A percentile compares a stretch with the other conserved stretches of the same genome.
Conservation (phyloP, 2,888 invertebrate species). For the Cantharis rustica region DNA sequence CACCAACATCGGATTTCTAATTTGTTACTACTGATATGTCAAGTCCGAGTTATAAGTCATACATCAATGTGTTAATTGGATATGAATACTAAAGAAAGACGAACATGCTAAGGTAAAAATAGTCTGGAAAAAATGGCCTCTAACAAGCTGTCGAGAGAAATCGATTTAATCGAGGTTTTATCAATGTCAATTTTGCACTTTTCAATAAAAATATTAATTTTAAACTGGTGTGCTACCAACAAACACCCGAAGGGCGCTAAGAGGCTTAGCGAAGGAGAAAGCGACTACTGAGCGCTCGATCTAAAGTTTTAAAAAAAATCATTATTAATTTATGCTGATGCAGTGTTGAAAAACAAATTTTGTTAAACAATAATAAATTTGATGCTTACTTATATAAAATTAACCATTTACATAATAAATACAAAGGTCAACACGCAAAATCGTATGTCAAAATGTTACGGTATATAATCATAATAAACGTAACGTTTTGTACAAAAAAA, state of each 20-base stretch:
- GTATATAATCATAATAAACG: background rate
- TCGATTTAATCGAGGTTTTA: background rate
- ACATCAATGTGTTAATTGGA: background rate
- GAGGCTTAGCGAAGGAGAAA: background rate
- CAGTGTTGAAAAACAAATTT: background rate
- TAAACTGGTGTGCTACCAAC: background rate
- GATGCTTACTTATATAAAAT: background rate
- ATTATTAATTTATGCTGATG: background rate
- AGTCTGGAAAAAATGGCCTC: background rate
- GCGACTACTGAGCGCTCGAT: background rate
- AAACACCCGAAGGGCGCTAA: background rate
- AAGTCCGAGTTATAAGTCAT: background rate
- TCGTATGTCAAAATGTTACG: background rate
- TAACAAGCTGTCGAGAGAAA: background rate
- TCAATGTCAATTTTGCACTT: background rate
- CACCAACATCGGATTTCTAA: background rate
- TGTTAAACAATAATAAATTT: background rate
- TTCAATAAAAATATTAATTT: background rate
- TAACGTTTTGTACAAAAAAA: background rate
- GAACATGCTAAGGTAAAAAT: background rate
- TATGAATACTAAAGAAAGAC: background rate
- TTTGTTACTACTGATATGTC: background rate
- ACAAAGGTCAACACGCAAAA: background rate
- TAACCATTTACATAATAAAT: background rate
- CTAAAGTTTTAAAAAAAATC: too few relatives aligned